Conservation (phyloP, 2,888 invertebrate genomes). For the Cristatella mucedo region DNA sequence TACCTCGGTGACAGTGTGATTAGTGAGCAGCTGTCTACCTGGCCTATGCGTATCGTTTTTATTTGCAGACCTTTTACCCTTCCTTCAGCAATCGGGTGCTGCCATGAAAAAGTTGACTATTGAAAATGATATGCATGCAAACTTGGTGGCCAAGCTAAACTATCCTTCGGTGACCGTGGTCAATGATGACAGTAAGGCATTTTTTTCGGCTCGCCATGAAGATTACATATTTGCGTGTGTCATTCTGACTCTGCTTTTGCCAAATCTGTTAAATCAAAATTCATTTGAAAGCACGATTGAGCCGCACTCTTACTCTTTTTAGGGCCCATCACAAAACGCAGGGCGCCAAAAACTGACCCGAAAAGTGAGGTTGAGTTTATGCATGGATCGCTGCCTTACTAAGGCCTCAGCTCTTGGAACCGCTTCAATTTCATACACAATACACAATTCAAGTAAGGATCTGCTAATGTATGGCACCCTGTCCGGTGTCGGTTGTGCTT, state of each 20-base stretch:
- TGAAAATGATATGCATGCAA: slow-evolving; percentile 59
- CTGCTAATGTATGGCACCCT: no score
- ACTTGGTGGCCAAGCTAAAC: slow-evolving; percentile 61
- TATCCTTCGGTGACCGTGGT: slow-evolving; percentile 58
- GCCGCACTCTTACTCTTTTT: neutral
- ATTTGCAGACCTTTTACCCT: slow-evolving; percentile 49
- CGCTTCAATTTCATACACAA: slow-evolving; percentile 67
- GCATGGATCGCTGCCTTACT: slow-evolving; percentile 73
- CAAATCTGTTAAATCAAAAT: no score
- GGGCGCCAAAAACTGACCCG: slow-evolving; percentile 46
- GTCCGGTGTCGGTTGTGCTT: no score
- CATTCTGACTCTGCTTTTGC: no score
- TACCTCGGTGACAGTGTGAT: no score
- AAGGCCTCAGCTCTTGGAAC: slow-evolving; percentile 78
- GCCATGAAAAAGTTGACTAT: slow-evolving; percentile 65
- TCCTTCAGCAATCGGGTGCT: slow-evolving; percentile 50
- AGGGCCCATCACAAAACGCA: slow-evolving; percentile 16
- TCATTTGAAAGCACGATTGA: neutral
- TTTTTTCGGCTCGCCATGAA: slow-evolving; percentile 53
- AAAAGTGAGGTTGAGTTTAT: slow-evolving; percentile 66
- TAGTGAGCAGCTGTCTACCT: no score
- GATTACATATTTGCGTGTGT: slow-evolving; percentile 26
- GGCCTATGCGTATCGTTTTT: no score
- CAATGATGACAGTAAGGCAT: slow-evolving; percentile 59
- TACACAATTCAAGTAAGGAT: slow-evolving; percentile 53